Percentiles rank a stretch among this genome's conserved stretches.
Conservation (phyloP, 2,113 vertebrate species). For the Microtus pennsylvanicus region DNA sequence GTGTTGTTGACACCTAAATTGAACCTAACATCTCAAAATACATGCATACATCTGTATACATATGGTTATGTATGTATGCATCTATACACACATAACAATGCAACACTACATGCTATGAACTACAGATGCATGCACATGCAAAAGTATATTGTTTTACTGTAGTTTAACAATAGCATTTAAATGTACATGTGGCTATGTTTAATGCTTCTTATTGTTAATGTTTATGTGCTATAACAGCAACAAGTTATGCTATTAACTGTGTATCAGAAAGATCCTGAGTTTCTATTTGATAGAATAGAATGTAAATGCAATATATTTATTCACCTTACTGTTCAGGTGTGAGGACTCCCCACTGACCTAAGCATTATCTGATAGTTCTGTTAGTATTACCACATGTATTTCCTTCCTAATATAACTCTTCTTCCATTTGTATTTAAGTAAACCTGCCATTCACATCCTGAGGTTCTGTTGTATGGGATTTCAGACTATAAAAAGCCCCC, state of each 20-base stretch:
- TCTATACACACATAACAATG: background rate
- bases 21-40: background rate
- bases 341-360: background rate
- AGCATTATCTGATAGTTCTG: background rate
- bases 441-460: background rate
- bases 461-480: constrained; percentile 18
- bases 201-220: background rate
- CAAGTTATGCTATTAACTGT: background rate
- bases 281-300: background rate
- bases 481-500: constrained; percentile 21
- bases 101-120: background rate
- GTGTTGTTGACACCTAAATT: background rate
- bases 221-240: background rate
- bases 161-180: background rate
- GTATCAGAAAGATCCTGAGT: background rate
- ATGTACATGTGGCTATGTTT: background rate
- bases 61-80: too few relatives aligned
- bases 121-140: background rate
- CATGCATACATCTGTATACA: background rate
- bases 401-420: background rate
- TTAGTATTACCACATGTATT: background rate
- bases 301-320: background rate
- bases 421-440: background rate
- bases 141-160: background rate
- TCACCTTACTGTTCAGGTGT: background rate